phyloP scores from a whole-genome alignment of 2,888 invertebrate genomes.

The Halictus ligatus region DNA sequence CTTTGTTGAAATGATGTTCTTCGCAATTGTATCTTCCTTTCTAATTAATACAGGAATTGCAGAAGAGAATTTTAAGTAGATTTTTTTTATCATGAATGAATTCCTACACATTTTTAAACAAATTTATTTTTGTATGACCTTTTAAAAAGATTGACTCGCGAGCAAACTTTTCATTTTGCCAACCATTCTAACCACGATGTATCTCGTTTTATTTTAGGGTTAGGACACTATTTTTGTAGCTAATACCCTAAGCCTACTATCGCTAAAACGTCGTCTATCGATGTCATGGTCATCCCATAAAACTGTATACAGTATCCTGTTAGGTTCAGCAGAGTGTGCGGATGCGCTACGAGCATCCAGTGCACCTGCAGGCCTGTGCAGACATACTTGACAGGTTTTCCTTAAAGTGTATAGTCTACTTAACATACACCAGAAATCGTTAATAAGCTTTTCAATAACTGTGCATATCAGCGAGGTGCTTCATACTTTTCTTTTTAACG shows the following conservation, averaged over 20 bases:
- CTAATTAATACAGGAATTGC: background rate
- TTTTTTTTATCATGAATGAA: background rate
- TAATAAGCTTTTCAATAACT: too few relatives aligned
- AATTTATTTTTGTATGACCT: background rate
- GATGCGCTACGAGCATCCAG: background rate
- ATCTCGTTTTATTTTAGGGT: background rate
- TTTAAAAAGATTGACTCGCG: too few relatives aligned
- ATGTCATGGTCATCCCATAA: constrained; percentile 7
- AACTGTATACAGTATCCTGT: background rate
- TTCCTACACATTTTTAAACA: background rate
- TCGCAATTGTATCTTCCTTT: too few relatives aligned
- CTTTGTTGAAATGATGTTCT: background rate
- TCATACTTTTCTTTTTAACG: too few relatives aligned
- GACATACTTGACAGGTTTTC: background rate
- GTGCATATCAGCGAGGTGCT: too few relatives aligned
- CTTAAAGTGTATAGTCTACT: background rate
- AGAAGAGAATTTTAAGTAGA: background rate
- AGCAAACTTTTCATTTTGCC: background rate
- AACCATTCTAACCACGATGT: background rate
- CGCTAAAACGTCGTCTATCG: background rate
- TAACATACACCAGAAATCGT: background rate
- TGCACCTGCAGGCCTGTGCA: background rate
- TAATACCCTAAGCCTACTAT: background rate
- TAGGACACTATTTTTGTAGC: background rate
- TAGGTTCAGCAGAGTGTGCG: background rate